These are phyloP conservation scores for Thryonomys swinderianus DNA, from an alignment of 2,113 vertebrate species.

Conservation along the genomic window DNA sequence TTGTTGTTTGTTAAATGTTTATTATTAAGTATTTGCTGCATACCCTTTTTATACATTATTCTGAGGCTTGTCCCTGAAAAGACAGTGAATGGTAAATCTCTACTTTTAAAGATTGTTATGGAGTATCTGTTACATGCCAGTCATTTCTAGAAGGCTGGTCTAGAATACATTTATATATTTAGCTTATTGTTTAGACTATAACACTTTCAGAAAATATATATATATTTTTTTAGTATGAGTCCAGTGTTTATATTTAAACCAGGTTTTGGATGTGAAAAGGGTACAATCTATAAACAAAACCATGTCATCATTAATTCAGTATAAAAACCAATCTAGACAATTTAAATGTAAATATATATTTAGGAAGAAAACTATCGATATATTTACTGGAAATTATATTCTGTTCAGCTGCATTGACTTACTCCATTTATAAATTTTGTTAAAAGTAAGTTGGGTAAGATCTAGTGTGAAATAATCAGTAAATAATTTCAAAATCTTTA, in stretches of 20 bases:
- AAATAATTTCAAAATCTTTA: neutral
- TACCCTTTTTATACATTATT: neutral
- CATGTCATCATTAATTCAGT: neutral
- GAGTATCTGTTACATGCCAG: conserved; percentile 47
- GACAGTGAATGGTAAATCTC: neutral
- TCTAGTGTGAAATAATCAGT: neutral
- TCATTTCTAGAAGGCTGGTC: conserved; percentile 23
- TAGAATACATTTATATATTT: conserved; percentile 49
- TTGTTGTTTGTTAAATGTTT: neutral
- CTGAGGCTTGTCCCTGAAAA: neutral
- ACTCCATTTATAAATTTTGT: conserved; percentile 28
- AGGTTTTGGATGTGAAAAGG: neutral
- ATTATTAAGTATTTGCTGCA: conserved; percentile 7
- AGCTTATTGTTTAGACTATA: neutral
- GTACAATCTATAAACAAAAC: neutral
- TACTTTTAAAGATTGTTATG: conserved; percentile 16
- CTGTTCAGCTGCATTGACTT: neutral
- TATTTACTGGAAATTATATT: conserved; percentile 33
- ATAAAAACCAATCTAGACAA: neutral
- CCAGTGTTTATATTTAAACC: neutral
- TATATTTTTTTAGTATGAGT: conserved; percentile 40
- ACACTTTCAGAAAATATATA: neutral
- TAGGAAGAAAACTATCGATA: neutral
- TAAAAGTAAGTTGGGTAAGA: neutral
- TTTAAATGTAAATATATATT: neutral